phyloP scores from a whole-genome alignment of 2,888 invertebrate genomes.

The Phymatocera aterrima region DNA sequence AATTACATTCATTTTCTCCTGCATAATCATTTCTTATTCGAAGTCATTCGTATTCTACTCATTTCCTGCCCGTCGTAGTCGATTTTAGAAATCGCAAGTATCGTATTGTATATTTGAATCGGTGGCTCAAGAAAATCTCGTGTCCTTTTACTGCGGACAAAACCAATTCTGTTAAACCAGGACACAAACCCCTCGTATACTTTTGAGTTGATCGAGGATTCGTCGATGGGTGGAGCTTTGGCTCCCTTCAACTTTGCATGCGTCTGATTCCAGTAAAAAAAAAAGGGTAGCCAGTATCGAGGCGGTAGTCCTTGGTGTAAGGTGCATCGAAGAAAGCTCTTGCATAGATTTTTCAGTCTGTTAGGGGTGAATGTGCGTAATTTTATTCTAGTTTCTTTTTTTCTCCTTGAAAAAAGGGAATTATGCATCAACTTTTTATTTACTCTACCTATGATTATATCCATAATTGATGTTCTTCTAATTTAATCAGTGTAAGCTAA shows the following conservation, averaged over 20 bases:
- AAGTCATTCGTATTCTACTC: background rate
- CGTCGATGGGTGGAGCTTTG: conserved; percentile 65
- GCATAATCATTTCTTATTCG: background rate
- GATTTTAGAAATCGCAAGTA: background rate
- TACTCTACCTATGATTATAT: too few species aligned
- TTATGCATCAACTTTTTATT: too few species aligned
- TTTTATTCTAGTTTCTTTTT: conserved; percentile 46
- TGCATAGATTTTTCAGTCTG: background rate
- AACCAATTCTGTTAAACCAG: background rate
- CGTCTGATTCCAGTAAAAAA: conserved; percentile 58
- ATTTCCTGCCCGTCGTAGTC: background rate
- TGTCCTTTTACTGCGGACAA: background rate
- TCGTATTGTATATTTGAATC: background rate
- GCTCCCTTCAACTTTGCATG: conserved; percentile 68
- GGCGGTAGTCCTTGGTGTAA: conserved; percentile 53
- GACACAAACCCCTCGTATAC: conserved; percentile 46
- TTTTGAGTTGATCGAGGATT: conserved; percentile 52
- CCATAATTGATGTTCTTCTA: too few species aligned
- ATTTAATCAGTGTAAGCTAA: too few species aligned
- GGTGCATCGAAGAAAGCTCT: conserved; percentile 47
- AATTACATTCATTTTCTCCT: background rate
- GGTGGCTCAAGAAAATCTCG: background rate
- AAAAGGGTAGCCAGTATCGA: conserved; percentile 62
- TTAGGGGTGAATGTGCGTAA: background rate
- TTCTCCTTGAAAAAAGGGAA: background rate